A percentile compares a stretch with the other conserved stretches of the same genome.
Conservation (phyloP, 1,140 invertebrate genomes). For the Hypothenemus hampei region DNA sequence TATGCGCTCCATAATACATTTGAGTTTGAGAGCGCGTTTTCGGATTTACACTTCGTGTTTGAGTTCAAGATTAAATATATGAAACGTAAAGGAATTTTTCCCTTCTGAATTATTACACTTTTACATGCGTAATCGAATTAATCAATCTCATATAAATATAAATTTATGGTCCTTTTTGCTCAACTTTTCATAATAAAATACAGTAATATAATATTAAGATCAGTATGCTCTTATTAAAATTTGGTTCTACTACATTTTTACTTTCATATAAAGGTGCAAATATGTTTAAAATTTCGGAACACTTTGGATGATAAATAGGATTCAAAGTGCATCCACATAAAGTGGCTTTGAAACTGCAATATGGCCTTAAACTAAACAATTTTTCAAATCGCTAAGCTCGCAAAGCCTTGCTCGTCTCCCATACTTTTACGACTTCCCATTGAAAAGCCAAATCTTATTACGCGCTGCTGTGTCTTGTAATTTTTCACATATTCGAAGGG, state of each 20-base stretch:
- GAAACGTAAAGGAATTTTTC: too few relatives aligned
- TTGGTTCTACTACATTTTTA: too few relatives aligned
- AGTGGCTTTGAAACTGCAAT: conserved; percentile 23
- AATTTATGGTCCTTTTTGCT: too few relatives aligned
- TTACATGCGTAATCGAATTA: too few relatives aligned
- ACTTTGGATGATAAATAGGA: conserved; percentile 21
- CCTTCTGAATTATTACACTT: too few relatives aligned
- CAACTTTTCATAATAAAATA: too few relatives aligned
- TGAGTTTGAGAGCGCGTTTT: not conserved
- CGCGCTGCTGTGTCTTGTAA: not conserved
- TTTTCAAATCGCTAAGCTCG: conserved; percentile 21
- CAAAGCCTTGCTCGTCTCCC: conserved; percentile 5
- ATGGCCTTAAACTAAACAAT: conserved; percentile 24
- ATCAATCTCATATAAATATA: too few relatives aligned
- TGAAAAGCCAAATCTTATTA: conserved; percentile 11
- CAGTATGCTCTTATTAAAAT: too few relatives aligned
- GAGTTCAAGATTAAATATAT: not conserved
- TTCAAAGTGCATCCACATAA: conserved; percentile 18
- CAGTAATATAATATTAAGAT: too few relatives aligned
- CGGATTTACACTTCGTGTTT: not conserved
- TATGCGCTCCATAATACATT: not conserved
- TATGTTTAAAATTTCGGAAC: conserved; percentile 16
- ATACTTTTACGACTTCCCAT: conserved; percentile 20
- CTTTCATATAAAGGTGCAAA: conserved; percentile 16
- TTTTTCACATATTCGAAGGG: too few relatives aligned